phyloP scores from a whole-genome alignment of 2,797 vertebrate species.

The Centropyge bicolor region DNA sequence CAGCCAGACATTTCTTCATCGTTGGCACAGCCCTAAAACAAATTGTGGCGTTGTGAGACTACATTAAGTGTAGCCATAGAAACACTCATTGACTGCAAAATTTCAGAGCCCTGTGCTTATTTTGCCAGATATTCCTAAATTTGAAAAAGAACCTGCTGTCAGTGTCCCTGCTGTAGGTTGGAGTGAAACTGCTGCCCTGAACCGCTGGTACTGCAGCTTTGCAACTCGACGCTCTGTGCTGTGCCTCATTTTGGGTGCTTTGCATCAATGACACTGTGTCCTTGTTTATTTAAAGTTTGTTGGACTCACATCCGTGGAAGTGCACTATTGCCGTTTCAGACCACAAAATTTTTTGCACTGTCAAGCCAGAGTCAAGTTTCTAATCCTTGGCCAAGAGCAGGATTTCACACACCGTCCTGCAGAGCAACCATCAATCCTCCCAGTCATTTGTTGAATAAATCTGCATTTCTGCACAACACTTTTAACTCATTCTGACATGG shows the following conservation, averaged over 20 bases:
- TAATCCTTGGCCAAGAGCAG: background rate
- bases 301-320: slow-evolving; percentile 3
- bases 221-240: background rate
- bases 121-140: background rate
- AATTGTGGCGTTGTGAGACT: too few relatives aligned
- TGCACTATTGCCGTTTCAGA: background rate
- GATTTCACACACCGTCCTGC: background rate
- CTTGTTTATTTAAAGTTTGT: slow-evolving; percentile 6
- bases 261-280: background rate
- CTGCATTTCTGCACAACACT: slow-evolving; percentile 2
- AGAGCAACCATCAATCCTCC: background rate
- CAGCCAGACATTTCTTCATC: too few relatives aligned
- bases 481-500: background rate
- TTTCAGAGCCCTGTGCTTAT: background rate
- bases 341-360: background rate
- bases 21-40: too few relatives aligned
- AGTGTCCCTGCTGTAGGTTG: background rate
- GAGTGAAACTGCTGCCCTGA: background rate
- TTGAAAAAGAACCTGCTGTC: background rate
- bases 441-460: slow-evolving; percentile 10
- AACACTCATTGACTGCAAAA: background rate
- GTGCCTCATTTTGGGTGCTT: background rate
- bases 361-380: slow-evolving; percentile 22
- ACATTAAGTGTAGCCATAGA: background rate
- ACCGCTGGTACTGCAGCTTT: slow-evolving; percentile 3